Base-by-base conservation (phyloP, 1,140 invertebrate species). In the Pentalonia nigronervosa region DNA sequence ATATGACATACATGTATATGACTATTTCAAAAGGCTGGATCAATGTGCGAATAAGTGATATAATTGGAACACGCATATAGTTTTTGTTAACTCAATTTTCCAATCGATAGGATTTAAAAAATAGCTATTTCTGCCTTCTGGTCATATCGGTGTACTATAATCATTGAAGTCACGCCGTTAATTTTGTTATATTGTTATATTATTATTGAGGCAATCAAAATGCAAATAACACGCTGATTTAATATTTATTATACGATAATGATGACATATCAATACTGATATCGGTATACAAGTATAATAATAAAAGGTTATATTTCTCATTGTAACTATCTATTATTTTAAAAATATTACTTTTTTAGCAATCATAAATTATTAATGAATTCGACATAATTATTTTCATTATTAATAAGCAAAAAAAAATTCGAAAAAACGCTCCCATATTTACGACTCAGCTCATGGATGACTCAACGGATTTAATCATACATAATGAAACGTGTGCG, bases 181-280 rank as follows among this genome's bases (percentile, higher is more conserved):
- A 76, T 76, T 76, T n/a, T 76, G 30, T 76, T 76, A n/a, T n/a
- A 76, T 67, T 67, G 30, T 17, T n/a, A 17, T 17, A n/a, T n/a
- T n/a, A 76, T 30, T 76, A 76, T 76, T 17, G 14, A 14, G n/a
- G 30, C n/a, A 76, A 76, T n/a, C 4, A 17, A 67, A 76, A 34
- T 20, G 30, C 30, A 76, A 76, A 76, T 17, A 76, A 76, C n/a
- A 76, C 41, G 41, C 60, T 34, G 30, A 76, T 76, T 76, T 76
- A 76, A 76, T n/a, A 76, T 76, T 76, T 76, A 76, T 76, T n/a
- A n/a, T 76, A n/a, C 30, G 60, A 76, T 76, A 76, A 76, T 76
- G 60, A 76, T 76, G 60, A 76, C 60, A 76, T 76, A 76, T 76
- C 60, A 76, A 76, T 76, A 76, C 60, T 76, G 60, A 76, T 30